phyloP scores from a whole-genome alignment of 2,888 invertebrate genomes.

The Acanthococcus lagerstroemiae region DNA sequence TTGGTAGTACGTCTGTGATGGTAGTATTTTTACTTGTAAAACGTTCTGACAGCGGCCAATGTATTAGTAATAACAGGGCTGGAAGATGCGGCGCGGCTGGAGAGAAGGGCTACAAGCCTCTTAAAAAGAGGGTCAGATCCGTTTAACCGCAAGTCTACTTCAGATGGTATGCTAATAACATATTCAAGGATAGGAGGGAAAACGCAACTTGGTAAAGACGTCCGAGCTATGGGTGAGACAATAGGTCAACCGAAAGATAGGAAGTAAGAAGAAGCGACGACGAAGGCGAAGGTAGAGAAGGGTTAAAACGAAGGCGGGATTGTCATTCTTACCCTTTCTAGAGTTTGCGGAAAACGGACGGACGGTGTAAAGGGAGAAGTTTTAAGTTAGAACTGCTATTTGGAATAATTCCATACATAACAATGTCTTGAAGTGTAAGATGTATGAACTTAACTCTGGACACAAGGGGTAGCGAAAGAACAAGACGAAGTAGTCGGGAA shows the following conservation, averaged over 20 bases:
- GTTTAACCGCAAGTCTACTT: constrained; percentile 32
- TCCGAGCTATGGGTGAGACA: constrained; percentile 30
- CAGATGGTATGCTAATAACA: constrained; percentile 32
- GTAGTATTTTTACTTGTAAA: constrained; percentile 16
- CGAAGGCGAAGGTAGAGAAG: background rate
- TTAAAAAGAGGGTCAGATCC: constrained; percentile 32
- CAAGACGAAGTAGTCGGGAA: constrained; percentile 18
- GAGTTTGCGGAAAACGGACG: constrained; percentile 9
- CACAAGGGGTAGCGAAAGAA: constrained; percentile 29
- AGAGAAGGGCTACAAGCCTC: constrained; percentile 23
- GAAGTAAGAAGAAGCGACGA: constrained; percentile 21
- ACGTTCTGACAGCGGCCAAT: constrained; percentile 21
- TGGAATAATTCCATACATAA: constrained; percentile 35
- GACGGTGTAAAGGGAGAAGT: constrained; percentile 11
- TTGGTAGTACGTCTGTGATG: background rate
- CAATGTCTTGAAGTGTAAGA: constrained; percentile 34
- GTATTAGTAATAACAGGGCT: constrained; percentile 21
- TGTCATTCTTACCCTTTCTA: constrained; percentile 26
- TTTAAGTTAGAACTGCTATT: constrained; percentile 25
- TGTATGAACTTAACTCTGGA: constrained; percentile 32
- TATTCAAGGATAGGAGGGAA: constrained; percentile 25
- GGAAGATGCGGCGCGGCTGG: constrained; percentile 1
- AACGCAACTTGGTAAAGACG: constrained; percentile 29
- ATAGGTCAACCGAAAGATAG: constrained; percentile 31
- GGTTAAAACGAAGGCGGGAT: constrained; percentile 24